These are phyloP conservation scores for Helicoverpa zea DNA, from an alignment of 1,140 invertebrate species.

Conservation along the genomic window DNA sequence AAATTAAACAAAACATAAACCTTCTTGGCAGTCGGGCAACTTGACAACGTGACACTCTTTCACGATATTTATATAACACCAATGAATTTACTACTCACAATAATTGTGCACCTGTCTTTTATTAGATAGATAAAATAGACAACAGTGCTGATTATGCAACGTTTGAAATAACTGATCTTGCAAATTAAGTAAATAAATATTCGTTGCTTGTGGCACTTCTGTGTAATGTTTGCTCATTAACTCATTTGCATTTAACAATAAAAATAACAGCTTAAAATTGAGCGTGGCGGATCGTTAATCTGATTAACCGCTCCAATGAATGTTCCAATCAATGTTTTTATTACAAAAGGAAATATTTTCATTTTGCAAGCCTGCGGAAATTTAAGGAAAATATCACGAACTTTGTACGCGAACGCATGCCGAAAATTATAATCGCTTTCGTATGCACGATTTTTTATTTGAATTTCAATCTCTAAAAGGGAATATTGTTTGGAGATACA, in stretches of 20 bases:
- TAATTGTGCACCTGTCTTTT: too few species aligned
- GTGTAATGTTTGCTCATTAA: neutral
- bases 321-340: slow-evolving; percentile 33
- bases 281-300: slow-evolving; percentile 19
- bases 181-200: neutral
- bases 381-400: neutral
- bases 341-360: slow-evolving; percentile 8
- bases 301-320: slow-evolving; percentile 29
- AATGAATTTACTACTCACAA: too few species aligned
- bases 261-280: slow-evolving; percentile 43
- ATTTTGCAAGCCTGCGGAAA: slow-evolving; percentile 2
- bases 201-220: neutral
- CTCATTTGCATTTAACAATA: slow-evolving; percentile 42
- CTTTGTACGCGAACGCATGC: neutral
- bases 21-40: too few species aligned
- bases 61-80: too few species aligned
- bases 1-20: neutral
- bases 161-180: neutral
- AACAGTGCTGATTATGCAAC: too few species aligned
- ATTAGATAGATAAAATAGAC: neutral
- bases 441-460: too few species aligned
- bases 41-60: too few species aligned
- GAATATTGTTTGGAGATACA: too few species aligned
- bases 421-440: neutral
- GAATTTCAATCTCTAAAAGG: too few species aligned